Percentiles rank a stretch among this genome's conserved stretches.
phyloP scores from a whole-genome alignment of 2,797 vertebrate genomes.

The Neosilurus mollespiculum region DNA sequence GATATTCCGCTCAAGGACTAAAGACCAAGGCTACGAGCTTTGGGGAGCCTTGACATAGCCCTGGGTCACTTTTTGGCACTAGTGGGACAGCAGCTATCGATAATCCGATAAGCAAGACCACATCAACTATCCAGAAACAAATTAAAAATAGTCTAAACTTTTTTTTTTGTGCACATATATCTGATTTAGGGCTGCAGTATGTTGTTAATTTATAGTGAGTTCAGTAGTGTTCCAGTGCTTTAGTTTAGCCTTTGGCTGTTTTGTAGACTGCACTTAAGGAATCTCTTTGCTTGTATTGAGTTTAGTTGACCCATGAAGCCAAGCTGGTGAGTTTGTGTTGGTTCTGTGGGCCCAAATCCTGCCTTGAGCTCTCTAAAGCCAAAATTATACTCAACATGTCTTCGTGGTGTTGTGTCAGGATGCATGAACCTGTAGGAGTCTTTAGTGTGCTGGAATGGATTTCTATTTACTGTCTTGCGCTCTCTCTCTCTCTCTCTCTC shows the following conservation, averaged over 20 bases:
- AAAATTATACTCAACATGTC: slow-evolving; percentile 30
- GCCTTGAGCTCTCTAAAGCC: slow-evolving; percentile 23
- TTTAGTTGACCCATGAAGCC: slow-evolving; percentile 13
- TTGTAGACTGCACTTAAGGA: slow-evolving; percentile 23
- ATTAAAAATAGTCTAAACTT: neutral
- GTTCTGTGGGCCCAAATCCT: slow-evolving; percentile 9
- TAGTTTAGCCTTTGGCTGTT: slow-evolving; percentile 28
- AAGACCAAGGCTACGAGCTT: too few species aligned
- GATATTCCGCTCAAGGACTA: too few species aligned
- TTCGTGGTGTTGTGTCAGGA: slow-evolving; percentile 27
- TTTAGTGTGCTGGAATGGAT: slow-evolving; percentile 4
- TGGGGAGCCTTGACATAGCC: too few species aligned
- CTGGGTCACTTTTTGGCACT: too few species aligned
- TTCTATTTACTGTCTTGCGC: neutral
- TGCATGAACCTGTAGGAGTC: slow-evolving; percentile 17
- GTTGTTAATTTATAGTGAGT: neutral
- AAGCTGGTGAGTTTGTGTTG: slow-evolving; percentile 19
- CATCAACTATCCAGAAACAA: neutral
- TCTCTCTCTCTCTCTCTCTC: neutral
- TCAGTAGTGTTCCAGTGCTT: neutral
- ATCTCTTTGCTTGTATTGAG: slow-evolving; percentile 1
- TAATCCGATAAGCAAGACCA: neutral
- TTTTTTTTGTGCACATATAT: neutral
- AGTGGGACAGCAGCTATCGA: neutral
- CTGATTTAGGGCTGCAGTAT: neutral